These are phyloP conservation scores for Clistopyga incitator DNA, from an alignment of 2,888 invertebrate genomes.

Conservation along the genomic window DNA sequence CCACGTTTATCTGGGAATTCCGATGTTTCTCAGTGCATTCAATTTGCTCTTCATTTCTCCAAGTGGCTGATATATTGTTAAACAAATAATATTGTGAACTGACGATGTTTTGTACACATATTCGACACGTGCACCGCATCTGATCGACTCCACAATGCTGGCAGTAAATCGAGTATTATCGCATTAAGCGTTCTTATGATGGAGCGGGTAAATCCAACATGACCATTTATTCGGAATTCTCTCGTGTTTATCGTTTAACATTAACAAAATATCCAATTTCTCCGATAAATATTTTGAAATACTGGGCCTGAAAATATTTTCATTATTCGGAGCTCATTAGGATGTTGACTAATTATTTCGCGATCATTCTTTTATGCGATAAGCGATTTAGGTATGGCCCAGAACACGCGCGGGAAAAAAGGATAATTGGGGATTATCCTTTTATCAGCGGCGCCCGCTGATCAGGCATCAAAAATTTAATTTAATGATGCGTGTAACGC, in stretches of 20 bases:
- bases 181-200: not conserved
- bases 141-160: not conserved
- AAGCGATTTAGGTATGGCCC: conserved; percentile 51
- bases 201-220: not conserved
- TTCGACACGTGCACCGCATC: not conserved
- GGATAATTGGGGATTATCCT: not conserved
- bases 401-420: conserved; percentile 14
- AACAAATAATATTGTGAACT: not conserved
- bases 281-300: not conserved
- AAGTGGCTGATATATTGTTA: not conserved
- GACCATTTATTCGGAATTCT: not conserved
- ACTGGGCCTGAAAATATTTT: not conserved
- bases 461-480: conserved; percentile 75
- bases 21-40: conserved; percentile 5
- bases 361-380: conserved; percentile 13
- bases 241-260: not conserved
- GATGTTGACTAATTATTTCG: conserved; percentile 18
- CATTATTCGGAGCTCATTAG: conserved; percentile 25
- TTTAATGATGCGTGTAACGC: conserved; percentile 75
- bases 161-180: not conserved
- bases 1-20: not conserved
- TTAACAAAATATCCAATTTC: not conserved
- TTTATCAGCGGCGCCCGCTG: too few relatives aligned
- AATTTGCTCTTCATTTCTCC: not conserved
- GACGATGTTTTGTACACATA: not conserved